Conservation (phyloP, 2,113 vertebrate species). For the Camarhynchus parvulus region DNA sequence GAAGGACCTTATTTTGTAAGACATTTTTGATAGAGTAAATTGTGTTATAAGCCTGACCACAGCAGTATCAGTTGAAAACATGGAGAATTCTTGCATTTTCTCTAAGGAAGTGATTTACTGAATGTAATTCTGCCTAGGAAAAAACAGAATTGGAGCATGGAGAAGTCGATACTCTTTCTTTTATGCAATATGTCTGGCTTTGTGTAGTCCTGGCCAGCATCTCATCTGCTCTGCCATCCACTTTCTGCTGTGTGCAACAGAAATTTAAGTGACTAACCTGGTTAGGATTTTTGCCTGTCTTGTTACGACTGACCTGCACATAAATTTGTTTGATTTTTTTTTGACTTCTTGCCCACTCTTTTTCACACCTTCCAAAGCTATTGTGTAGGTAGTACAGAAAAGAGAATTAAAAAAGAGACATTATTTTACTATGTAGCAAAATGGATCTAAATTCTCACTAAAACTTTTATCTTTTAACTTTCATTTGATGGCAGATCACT, state of each 20-base stretch:
- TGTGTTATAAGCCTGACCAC: not conserved
- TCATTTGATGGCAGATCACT: not conserved
- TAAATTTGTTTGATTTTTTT: not conserved
- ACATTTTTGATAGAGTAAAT: not conserved
- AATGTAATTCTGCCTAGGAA: not conserved
- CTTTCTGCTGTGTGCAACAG: not conserved
- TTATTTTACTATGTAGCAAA: not conserved
- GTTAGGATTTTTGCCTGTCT: not conserved
- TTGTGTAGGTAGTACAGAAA: not conserved
- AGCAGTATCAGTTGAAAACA: not conserved
- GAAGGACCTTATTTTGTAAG: not conserved
- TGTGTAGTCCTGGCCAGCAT: not conserved
- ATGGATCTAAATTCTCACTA: not conserved
- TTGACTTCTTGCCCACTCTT: not conserved
- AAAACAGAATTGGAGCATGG: not conserved
- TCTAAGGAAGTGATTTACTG: not conserved
- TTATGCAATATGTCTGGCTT: not conserved
- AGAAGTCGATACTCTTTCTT: not conserved
- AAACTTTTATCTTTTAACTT: not conserved
- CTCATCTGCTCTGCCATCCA: not conserved
- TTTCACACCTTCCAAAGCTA: not conserved
- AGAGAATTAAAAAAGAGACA: not conserved
- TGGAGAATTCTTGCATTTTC: not conserved
- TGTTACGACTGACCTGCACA: not conserved
- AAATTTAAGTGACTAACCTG: not conserved